Evolutionary conservation across 2,797 vertebrate genomes (phyloP), one percentile per base, ranked within the genome.

Genomic region (Lophius americanus): DNA sequence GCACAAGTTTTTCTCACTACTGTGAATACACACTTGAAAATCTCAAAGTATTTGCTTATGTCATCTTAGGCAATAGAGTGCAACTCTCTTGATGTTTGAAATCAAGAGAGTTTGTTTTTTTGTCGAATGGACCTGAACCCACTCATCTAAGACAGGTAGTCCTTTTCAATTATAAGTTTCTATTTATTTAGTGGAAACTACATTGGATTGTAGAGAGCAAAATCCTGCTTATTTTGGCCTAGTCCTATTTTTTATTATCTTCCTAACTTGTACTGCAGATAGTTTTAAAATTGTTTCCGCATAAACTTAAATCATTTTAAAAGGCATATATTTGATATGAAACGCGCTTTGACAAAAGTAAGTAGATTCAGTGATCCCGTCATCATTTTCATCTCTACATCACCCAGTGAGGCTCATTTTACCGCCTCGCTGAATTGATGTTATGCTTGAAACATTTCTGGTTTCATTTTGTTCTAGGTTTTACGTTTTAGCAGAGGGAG

Each of bases 321-420:
- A 23, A 23, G 1, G 23, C 23, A 23, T 23, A 7, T 57, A 53
- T 54, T 68, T 74, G 11, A 36, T 54, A 43, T 35, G 2, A 74
- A 57, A 56, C 8, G 13, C 12, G 39, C 52, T 38, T 47, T 62
- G 55, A 51, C 3, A 7, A 13, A 3, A 7, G 23, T 69, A 60
- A 62, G 51, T 32, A 59, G 56, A 37, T 23, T 23, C 23, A 23
- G 23, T 23, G 2, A 23, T 23, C 23, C 23, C 23, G 23, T 23
- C 23, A 23, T 23, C 23, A 23, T 23, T 23, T 23, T 23, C 23
- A 23, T 23, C 23, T 23, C 23, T 23, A 23, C 23, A 23, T 56
- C 59, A 76, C 51, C 47, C 53, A 42, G 54, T 64, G 49, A 39
- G 41, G 39, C 39, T 65, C 64, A 63, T 78, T 75, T 70, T 57